A percentile compares a stretch with the other conserved stretches of the same genome.
These are phyloP conservation scores for Thymallus thymallus DNA, from an alignment of 2,113 vertebrate species.

Conservation along the genomic window DNA sequence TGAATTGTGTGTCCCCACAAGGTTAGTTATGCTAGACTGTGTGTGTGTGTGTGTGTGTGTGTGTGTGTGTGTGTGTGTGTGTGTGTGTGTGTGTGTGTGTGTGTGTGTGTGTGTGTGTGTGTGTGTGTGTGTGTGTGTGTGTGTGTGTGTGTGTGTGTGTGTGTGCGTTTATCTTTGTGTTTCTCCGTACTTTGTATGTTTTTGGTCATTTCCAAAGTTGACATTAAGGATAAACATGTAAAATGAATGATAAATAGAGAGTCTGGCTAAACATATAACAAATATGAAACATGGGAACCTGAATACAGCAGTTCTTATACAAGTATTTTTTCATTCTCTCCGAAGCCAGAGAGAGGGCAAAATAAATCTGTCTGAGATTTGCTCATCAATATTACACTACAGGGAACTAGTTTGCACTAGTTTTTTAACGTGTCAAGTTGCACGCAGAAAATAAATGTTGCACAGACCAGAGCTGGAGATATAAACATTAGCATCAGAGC, in stretches of 20 bases:
- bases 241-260: constrained; percentile 48
- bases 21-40: no score
- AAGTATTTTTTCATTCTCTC: neutral
- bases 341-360: constrained; percentile 24
- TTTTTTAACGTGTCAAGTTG: constrained; percentile 24
- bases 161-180: constrained; percentile 40
- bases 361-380: constrained; percentile 16
- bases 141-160: neutral
- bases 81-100: no score
- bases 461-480: constrained; percentile 26
- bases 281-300: constrained; percentile 6
- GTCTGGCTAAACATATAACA: neutral
- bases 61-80: no score
- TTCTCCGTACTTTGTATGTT: constrained; percentile 26
- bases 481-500: constrained; percentile 39
- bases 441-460: constrained; percentile 21
- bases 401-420: neutral
- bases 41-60: no score
- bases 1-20: no score
- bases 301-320: neutral
- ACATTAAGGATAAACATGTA: constrained; percentile 55
- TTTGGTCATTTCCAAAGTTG: constrained; percentile 61
- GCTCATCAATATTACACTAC: constrained; percentile 16
- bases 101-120: no score
- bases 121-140: neutral